Evolutionary conservation across 2,113 vertebrate genomes (phyloP), one percentile per base, ranked within the genome.

Genomic region (Rhea americana): DNA sequence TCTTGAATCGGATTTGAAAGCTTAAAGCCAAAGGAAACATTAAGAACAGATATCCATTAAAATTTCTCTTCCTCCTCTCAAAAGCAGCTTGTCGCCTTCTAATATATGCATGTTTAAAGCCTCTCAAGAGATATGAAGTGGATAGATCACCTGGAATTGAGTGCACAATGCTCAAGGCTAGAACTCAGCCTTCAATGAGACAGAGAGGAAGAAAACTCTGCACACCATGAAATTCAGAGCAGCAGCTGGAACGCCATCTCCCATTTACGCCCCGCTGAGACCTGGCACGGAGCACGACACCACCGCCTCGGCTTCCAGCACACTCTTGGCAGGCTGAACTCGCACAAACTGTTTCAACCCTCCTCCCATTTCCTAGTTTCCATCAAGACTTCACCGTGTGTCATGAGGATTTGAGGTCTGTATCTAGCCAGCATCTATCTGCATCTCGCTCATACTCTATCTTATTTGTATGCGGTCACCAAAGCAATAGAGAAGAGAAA

Each of bases 331-430:
- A 81, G 76, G 37, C 50, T 7, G 3, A 74, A 81, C 59, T 88
- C 4, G 0, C 26, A 59, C 62, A 93, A 90, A 71, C 53, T 53
- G 13, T 59, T 77, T 51, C 81, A 72, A 24, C 18, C 30, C 89
- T 93, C 66, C 61, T 86, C 61, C 63, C 25, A 47, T 67, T 89
- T 86, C 80, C 78, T 30, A 8, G 13, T 82, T 84, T 82, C 58
- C 81, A 78, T 13, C 0, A 1, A 89, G 66, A 55, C 43, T 39
- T 24, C 0, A 0, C 41, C 35, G 26, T 2, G 1, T 9, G 1
- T 39, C 61, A 84, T 56, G n/a, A 59, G 65, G 61, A 90, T 78
- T 30, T 61, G 6, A 87, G 77, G 81, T 66, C 63, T 22, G 12
- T 48, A 91, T 51, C 82, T 18, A 70, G 51, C 24, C 78, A 35